Percentiles rank a stretch among this genome's conserved stretches.
phyloP scores from a whole-genome alignment of 1,140 invertebrate species.

The Zaprionus inermis region DNA sequence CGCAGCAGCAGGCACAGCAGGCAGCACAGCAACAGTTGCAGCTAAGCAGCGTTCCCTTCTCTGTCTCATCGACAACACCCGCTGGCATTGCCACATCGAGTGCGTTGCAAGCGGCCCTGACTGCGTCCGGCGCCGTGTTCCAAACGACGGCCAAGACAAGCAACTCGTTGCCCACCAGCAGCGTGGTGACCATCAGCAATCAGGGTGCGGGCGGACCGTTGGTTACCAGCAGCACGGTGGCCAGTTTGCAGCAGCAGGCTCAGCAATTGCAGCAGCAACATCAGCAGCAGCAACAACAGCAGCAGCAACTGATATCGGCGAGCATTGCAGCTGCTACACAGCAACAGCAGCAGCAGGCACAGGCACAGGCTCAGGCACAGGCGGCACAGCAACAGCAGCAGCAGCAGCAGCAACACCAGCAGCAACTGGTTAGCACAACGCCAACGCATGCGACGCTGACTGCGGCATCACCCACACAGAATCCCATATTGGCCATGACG shows the following conservation, averaged over 20 bases:
- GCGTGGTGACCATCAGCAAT: constrained; percentile 77
- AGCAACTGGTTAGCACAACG: constrained; percentile 49
- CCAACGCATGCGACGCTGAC: constrained; percentile 39
- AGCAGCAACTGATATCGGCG: constrained; percentile 56
- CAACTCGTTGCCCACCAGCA: constrained; percentile 60
- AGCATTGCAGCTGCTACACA: constrained; percentile 65
- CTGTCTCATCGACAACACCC: constrained; percentile 84
- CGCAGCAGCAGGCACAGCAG: constrained; percentile 33
- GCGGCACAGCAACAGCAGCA: constrained; percentile 18
- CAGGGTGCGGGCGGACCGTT: constrained; percentile 66
- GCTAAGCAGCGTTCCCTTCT: constrained; percentile 76
- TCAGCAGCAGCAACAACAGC: constrained; percentile 63
- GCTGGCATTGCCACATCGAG: constrained; percentile 77
- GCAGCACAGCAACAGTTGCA: constrained; percentile 52
- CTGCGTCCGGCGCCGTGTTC: constrained; percentile 57
- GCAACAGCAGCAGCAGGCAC: constrained; percentile 53
- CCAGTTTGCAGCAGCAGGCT: constrained; percentile 63
- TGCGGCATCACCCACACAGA: constrained; percentile 67
- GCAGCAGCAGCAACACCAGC: constrained; percentile 41
- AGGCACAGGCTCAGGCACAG: constrained; percentile 28
- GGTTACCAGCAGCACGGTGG: constrained; percentile 72
- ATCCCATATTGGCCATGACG: constrained; percentile 81
- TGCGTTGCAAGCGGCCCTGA: constrained; percentile 63
- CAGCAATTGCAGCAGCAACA: constrained; percentile 61
- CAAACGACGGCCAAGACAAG: constrained; percentile 58